phyloP scores from a whole-genome alignment of 2,888 invertebrate species.

The Syrista parreyssii region DNA sequence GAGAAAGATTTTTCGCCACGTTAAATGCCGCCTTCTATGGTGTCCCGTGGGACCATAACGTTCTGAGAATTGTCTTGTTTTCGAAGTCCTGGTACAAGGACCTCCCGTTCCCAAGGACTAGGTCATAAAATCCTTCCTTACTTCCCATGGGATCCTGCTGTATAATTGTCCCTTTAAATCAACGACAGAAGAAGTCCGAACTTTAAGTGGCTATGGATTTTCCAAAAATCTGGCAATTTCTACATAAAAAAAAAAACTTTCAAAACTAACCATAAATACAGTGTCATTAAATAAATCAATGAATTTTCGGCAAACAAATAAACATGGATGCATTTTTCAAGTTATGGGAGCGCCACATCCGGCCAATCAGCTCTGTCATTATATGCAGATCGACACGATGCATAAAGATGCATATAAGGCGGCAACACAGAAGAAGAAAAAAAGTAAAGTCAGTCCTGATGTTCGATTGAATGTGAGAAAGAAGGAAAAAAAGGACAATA shows the following conservation, averaged over 20 bases:
- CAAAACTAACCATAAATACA: not conserved
- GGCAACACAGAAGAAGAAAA: not conserved
- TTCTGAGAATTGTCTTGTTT: conserved; percentile 45
- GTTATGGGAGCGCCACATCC: conserved; percentile 53
- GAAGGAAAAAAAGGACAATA: not conserved
- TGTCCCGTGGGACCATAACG: conserved; percentile 8
- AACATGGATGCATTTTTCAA: not conserved
- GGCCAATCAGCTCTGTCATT: conserved; percentile 55
- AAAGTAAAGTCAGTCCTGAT: not conserved
- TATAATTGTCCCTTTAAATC: not conserved
- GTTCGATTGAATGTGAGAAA: not conserved
- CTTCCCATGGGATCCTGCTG: conserved; percentile 23
- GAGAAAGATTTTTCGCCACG: not conserved
- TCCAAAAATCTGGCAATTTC: not conserved
- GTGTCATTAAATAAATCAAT: not conserved
- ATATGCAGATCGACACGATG: conserved; percentile 49
- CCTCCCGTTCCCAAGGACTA: conserved; percentile 4
- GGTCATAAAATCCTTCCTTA: conserved; percentile 31
- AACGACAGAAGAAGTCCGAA: not conserved
- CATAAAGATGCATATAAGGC: not conserved
- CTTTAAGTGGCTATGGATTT: not conserved
- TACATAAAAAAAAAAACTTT: not conserved
- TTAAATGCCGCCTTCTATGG: not conserved
- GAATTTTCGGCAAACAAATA: not conserved
- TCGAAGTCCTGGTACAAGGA: conserved; percentile 39